Evolutionary conservation across 1,140 invertebrate species (phyloP), one percentile per base, ranked within the genome.

Genomic region (Sarcophaga peregrina): DNA sequence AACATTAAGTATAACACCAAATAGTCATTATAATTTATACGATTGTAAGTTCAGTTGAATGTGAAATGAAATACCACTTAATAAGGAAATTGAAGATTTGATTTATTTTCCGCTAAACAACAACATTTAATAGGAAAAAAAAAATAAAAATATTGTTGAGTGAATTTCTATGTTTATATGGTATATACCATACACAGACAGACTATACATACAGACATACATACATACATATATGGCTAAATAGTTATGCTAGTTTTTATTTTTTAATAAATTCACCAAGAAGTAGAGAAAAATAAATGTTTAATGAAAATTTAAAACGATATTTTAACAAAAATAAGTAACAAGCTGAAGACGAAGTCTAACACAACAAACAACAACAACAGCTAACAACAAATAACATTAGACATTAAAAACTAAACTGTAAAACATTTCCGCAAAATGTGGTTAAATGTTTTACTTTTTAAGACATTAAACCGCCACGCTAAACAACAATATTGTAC

Each of bases 341-440:
- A 68, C 58, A n/a, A 68, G 58, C 20, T 68, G 9, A 68, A 7
- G 15, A n/a, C 15, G 58, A 7, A 10, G 58, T 37, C 58, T 13
- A 68, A 13, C 5, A 7, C 58, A 17, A 68, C 5, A 74, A 46
- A 9, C 10, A 74, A 74, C 45, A 45, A 73, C 72, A 73, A 37
- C 17, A 37, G 9, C 11, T 9, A 37, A 45, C 3, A 73, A 54
- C 9, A 72, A 10, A 73, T 10, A 37, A 73, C 72, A 73, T 20
- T 25, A 45, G 15, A 37, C 45, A 45, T 45, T 10, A 74, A 58
- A 73, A 75, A 75, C 25, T 46, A 76, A 48, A 76, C 47, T 76
- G 74, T 76, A 76, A 76, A 76, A 76, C 74, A 76, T 76, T 76
- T 76, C 74, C 74, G 74, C 74, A 76, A 76, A 76, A 76, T 76